Evolutionary conservation across 1,140 invertebrate genomes (phyloP).

Genomic region (Rhyacophila brunnea): DNA sequence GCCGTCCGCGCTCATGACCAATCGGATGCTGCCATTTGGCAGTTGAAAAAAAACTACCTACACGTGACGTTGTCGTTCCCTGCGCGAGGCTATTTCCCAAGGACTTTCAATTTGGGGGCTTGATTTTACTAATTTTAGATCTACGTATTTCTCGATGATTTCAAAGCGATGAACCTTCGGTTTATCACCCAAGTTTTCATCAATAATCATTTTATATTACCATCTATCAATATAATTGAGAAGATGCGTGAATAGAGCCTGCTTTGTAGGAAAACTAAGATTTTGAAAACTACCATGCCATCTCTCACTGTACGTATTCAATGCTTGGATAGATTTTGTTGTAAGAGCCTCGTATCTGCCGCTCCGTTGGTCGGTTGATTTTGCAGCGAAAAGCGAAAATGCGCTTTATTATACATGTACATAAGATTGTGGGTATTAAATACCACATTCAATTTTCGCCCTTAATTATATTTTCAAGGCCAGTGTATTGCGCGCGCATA

Average conservation of each 20-base stretch:
- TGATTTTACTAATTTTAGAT: slow-evolving; percentile 26
- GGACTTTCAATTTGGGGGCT: slow-evolving; percentile 50
- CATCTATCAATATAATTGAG: no score
- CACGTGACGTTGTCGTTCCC: slow-evolving; percentile 51
- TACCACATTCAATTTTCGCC: slow-evolving; percentile 18
- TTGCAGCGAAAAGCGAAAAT: slow-evolving; percentile 10
- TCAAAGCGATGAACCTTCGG: no score
- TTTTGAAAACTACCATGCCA: slow-evolving; percentile 18
- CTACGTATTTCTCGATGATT: background rate
- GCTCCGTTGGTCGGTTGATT: slow-evolving; percentile 10
- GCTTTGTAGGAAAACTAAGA: slow-evolving; percentile 13
- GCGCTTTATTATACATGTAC: slow-evolving; percentile 16
- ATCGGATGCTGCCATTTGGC: slow-evolving; percentile 41
- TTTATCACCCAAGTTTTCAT: no score
- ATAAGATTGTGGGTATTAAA: slow-evolving; percentile 25
- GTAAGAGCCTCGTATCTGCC: slow-evolving; percentile 21
- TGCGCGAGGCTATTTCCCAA: slow-evolving; percentile 55
- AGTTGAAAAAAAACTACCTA: slow-evolving; percentile 51
- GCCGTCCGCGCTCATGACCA: slow-evolving; percentile 52
- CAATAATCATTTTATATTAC: no score
- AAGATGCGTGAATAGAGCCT: background rate
- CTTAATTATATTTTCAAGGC: slow-evolving; percentile 24
- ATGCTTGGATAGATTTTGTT: slow-evolving; percentile 17
- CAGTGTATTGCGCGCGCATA: slow-evolving; percentile 23
- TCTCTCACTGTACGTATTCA: slow-evolving; percentile 11